Percentiles rank a stretch among this genome's conserved stretches.
Evolutionary conservation across 2,888 invertebrate species (phyloP).

Genomic region (Nezara viridula): DNA sequence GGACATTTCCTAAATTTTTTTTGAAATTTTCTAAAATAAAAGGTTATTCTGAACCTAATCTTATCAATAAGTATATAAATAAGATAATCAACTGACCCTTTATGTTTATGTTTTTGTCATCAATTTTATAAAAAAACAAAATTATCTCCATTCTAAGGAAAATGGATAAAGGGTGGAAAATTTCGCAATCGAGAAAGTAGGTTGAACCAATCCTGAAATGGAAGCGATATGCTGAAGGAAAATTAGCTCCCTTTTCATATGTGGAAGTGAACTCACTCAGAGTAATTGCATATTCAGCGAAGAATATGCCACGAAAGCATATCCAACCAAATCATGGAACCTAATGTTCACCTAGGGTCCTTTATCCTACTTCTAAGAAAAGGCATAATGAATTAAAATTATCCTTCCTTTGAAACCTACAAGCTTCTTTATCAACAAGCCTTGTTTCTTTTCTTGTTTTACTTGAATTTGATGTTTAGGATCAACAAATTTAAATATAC

Average conservation of each 20-base stretch:
- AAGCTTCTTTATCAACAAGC: neutral
- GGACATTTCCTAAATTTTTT: no score
- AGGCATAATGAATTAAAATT: neutral
- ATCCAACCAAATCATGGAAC: neutral
- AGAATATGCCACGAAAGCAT: neutral
- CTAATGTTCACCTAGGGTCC: neutral
- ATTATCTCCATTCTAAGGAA: neutral
- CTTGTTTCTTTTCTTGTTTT: no score
- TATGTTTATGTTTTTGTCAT: no score
- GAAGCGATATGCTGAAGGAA: slow-evolving; percentile 10
- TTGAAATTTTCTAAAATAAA: no score
- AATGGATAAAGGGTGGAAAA: neutral
- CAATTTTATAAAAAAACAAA: neutral
- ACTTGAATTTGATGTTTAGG: no score
- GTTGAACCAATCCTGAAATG: neutral
- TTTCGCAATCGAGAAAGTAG: neutral
- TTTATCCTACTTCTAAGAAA: neutral
- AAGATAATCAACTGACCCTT: no score
- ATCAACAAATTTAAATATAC: no score
- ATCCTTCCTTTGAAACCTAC: neutral
- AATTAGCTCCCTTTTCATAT: slow-evolving; percentile 47
- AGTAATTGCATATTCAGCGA: slow-evolving; percentile 28
- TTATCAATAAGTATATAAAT: no score
- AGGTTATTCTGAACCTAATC: no score
- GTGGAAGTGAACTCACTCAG: neutral